Evolutionary conservation across 2,888 invertebrate species (phyloP).

Genomic region (Elmis aenea): DNA sequence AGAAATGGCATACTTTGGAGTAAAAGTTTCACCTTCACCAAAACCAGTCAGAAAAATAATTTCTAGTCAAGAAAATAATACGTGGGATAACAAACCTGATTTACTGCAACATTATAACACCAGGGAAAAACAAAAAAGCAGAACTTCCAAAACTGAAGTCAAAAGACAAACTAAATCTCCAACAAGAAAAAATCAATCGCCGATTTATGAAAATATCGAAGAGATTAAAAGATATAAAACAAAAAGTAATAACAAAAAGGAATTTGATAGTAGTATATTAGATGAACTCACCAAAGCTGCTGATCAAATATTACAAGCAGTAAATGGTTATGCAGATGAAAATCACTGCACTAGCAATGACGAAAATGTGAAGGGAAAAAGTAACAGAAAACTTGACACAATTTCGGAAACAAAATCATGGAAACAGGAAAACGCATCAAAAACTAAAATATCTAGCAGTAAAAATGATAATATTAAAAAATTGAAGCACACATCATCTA

Average conservation of each 20-base stretch:
- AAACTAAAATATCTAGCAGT: conserved; percentile 18
- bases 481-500: conserved; percentile 40
- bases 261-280: conserved; percentile 46
- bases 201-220: conserved; percentile 42
- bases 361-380: conserved; percentile 30
- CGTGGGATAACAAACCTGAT: conserved; percentile 39
- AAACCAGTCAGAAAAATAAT: conserved; percentile 23
- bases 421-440: conserved; percentile 31
- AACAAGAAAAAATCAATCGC: conserved; percentile 16
- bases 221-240: conserved; percentile 20
- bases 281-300: conserved; percentile 56
- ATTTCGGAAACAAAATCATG: conserved; percentile 46
- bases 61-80: neutral
- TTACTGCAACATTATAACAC: conserved; percentile 27
- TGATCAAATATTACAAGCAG: conserved; percentile 55
- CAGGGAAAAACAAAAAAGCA: conserved; percentile 21
- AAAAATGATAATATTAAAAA: conserved; percentile 27
- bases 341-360: conserved; percentile 39
- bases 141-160: conserved; percentile 18
- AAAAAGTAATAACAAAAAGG: conserved; percentile 28
- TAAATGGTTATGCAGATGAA: conserved; percentile 52
- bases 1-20: conserved; percentile 45
- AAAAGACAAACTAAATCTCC: conserved; percentile 8
- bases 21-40: conserved; percentile 31
- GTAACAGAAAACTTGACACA: conserved; percentile 35